phyloP scores from a whole-genome alignment of 2,797 vertebrate genomes.

The Mycteria americana region DNA sequence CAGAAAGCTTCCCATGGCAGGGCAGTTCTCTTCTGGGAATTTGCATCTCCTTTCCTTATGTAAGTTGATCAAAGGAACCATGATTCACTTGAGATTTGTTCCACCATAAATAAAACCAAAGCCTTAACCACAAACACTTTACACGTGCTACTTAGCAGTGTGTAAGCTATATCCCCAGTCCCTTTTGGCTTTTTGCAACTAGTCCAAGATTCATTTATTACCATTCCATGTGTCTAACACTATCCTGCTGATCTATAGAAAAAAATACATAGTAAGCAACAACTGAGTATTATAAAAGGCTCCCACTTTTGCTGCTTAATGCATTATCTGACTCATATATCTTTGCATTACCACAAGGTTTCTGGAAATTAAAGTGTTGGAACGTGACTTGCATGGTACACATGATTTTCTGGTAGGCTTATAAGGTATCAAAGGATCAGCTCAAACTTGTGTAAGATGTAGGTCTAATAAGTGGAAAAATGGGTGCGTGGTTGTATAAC shows the following conservation, averaged over 20 bases:
- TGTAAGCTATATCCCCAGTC: background rate
- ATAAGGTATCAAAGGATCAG: background rate
- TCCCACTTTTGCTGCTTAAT: background rate
- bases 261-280: conserved; percentile 1
- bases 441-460: background rate
- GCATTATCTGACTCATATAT: background rate
- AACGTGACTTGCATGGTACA: background rate
- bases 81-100: background rate
- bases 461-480: background rate
- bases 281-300: background rate
- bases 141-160: background rate
- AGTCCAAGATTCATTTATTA: conserved; percentile 24
- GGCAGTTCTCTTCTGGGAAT: background rate
- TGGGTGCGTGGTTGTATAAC: background rate
- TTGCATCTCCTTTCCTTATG: background rate
- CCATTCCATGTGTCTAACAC: background rate
- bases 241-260: background rate
- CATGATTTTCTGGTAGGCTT: background rate
- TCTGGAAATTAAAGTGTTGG: background rate
- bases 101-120: background rate
- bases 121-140: background rate
- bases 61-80: background rate
- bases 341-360: background rate
- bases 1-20: background rate
- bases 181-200: background rate